Evolutionary conservation across 2,888 invertebrate species (phyloP), one percentile per base, ranked within the genome.

Genomic region (Rhaphigaster nebulosa): DNA sequence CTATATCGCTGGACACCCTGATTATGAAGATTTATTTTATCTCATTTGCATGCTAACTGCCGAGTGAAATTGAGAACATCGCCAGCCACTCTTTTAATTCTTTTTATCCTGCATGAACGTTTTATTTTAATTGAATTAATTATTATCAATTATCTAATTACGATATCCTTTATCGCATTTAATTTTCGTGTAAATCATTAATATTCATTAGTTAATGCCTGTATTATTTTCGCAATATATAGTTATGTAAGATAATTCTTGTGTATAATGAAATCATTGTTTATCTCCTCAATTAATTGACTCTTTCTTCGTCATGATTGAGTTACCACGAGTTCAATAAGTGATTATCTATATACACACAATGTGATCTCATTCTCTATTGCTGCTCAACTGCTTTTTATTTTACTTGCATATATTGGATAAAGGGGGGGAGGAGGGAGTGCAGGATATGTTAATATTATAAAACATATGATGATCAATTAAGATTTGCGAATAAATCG

Each of bases 41-140:
- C 29, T 34, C 65, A 65, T 65, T 65, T 65, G 65, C 65, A 65
- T 65, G 65, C 65, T 65, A 65, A 76, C 70, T 38, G 23, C 34
- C 34, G 12, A 76, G 20, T 15, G 8, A 23, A 76, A 34, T 76
- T 38, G 34, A 76, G 70, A 38, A 76, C 70, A 76, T 38, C 70
- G 8, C 18, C 70, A 20, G 10, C 34, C 20, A 38, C 5, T 29
- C 6, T 76, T 38, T 38, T 20, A 76, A 38, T 76, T 76, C 4
- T 76, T 76, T 38, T 8, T 38, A 38, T 76, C 23, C 18, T 76
- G 18, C 12, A 2, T 38, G 29, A 65, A 2, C 13, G 6, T 65
- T 65, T 60, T 60, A 12, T n/a, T 60, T 60, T 65, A 65, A 65
- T 29, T 29, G 13, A 29, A 15, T 38, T 38, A 76, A 20, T 26